phyloP scores from a whole-genome alignment of 2,113 vertebrate genomes.

The Phylloscopus trochiloides region DNA sequence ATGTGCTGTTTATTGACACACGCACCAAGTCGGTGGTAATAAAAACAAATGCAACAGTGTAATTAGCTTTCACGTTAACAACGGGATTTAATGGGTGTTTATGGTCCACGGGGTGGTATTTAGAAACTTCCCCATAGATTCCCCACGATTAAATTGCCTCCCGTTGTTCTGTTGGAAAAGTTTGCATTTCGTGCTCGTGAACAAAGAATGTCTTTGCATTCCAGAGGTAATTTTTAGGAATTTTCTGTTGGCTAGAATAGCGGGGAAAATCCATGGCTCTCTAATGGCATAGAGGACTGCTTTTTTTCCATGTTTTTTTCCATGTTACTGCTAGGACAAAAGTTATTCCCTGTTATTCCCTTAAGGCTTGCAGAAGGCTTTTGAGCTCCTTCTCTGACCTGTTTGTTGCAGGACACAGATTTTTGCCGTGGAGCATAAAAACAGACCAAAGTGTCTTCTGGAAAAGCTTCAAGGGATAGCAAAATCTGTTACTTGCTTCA shows the following conservation, averaged over 20 bases:
- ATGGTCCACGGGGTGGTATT: conserved; percentile 24
- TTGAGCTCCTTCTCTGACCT: background rate
- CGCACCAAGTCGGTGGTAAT: background rate
- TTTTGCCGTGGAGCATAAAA: background rate
- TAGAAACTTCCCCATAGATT: conserved; percentile 42
- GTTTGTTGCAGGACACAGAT: background rate
- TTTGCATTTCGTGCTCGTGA: background rate
- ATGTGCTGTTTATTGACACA: conserved; percentile 69
- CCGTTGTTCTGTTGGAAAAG: background rate
- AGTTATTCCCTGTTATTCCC: background rate
- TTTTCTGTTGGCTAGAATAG: background rate
- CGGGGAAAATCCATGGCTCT: background rate
- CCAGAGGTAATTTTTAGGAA: conserved; percentile 32
- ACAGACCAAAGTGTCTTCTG: background rate
- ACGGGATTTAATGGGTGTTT: conserved; percentile 46
- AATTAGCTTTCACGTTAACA: conserved; percentile 54
- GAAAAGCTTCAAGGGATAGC: background rate
- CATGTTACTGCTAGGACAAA: background rate
- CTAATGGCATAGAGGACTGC: background rate
- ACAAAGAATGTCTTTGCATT: background rate
- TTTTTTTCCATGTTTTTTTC: background rate
- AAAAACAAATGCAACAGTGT: conserved; percentile 54
- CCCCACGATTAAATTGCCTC: conserved; percentile 36
- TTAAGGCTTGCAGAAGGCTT: background rate
- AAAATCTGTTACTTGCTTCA: background rate